Evolutionary conservation across 2,888 invertebrate species (phyloP).

Genomic region (Acanthopleura granulata): DNA sequence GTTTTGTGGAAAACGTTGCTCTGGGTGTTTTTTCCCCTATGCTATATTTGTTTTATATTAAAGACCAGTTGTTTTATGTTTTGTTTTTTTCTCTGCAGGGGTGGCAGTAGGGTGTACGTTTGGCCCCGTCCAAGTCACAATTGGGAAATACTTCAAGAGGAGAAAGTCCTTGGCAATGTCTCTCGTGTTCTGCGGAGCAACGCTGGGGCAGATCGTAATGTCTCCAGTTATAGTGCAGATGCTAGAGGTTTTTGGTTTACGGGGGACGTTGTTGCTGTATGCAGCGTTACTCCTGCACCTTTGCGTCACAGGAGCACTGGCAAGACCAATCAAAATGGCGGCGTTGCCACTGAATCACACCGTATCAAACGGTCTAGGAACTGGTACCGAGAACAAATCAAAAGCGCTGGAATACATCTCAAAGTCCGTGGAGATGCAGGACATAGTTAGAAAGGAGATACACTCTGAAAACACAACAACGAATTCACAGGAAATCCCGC

Average conservation of each 20-base stretch:
- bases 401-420: neutral
- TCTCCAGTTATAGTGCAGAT: neutral
- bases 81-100: neutral
- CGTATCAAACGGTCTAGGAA: neutral
- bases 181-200: neutral
- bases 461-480: neutral
- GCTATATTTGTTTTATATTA: no score
- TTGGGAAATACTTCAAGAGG: slow-evolving; percentile 2
- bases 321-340: neutral
- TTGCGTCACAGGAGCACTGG: neutral
- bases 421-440: neutral
- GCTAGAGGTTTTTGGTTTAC: neutral
- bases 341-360: neutral
- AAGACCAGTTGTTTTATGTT: neutral
- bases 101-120: neutral
- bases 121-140: neutral
- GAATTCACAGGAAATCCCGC: no score
- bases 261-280: neutral
- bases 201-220: slow-evolving; percentile 12
- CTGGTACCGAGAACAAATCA: neutral
- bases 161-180: slow-evolving; percentile 9
- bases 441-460: neutral
- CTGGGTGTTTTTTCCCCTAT: no score
- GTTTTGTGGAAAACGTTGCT: no score
- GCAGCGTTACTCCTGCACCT: neutral